phyloP scores from a whole-genome alignment of 2,797 vertebrate species.

The Tachyglossus aculeatus region DNA sequence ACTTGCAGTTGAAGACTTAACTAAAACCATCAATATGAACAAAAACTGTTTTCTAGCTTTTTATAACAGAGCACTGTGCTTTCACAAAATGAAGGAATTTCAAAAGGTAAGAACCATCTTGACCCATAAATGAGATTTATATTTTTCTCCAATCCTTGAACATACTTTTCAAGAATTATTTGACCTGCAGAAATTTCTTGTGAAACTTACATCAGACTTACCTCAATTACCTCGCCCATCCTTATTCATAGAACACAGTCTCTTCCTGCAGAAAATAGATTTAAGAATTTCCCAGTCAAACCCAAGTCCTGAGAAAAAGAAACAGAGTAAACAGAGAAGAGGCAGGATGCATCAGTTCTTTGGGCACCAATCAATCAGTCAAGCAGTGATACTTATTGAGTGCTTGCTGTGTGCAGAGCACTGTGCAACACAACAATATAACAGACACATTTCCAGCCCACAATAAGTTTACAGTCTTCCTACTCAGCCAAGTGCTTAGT shows the following conservation, averaged over 20 bases:
- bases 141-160: not conserved
- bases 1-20: slow-evolving; percentile 75
- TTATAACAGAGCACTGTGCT: slow-evolving; percentile 80
- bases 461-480: too few species aligned
- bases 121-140: not conserved
- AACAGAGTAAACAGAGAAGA: too few species aligned
- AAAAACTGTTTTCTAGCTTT: slow-evolving; percentile 68
- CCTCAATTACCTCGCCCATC: not conserved
- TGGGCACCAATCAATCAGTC: too few species aligned
- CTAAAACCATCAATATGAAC: slow-evolving; percentile 68
- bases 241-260: not conserved
- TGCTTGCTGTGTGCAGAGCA: too few species aligned
- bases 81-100: slow-evolving; percentile 71
- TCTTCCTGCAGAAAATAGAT: not conserved
- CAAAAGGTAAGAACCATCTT: slow-evolving; percentile 63
- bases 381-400: too few species aligned
- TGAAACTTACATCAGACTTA: too few species aligned
- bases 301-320: too few species aligned
- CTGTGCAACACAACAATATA: too few species aligned
- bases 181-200: not conserved
- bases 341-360: too few species aligned
- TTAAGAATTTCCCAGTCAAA: not conserved
- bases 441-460: too few species aligned
- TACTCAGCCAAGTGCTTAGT: too few species aligned
- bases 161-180: slow-evolving; percentile 21